Percentiles rank a stretch among this genome's conserved stretches.
Evolutionary conservation across 2,888 invertebrate genomes (phyloP).

Genomic region (Hesperia comma): DNA sequence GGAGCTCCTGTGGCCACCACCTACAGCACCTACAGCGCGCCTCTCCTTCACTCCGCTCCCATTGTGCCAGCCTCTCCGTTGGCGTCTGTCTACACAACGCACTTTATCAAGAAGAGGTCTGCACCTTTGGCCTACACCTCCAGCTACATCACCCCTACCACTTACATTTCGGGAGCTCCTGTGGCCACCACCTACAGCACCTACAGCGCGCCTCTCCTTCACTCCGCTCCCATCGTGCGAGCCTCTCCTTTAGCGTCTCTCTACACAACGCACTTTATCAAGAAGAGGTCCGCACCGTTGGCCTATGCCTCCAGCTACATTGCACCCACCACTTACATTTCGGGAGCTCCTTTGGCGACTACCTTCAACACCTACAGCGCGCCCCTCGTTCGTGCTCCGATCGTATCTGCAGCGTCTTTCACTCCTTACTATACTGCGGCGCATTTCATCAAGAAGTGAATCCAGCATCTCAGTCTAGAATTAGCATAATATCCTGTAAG

Average conservation of each 20-base stretch:
- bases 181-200: slow-evolving; percentile 40
- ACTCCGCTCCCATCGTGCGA: slow-evolving; percentile 46
- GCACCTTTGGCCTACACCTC: slow-evolving; percentile 53
- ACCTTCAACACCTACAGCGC: too few species aligned
- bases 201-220: slow-evolving; percentile 43
- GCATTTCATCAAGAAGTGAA: slow-evolving; percentile 61
- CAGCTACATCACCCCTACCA: slow-evolving; percentile 53
- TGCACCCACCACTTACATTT: too few species aligned
- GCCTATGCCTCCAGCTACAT: too few species aligned
- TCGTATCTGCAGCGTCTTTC: slow-evolving; percentile 42
- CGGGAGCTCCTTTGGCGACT: too few species aligned
- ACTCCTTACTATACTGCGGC: slow-evolving; percentile 52
- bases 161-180: slow-evolving; percentile 52
- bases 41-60: slow-evolving; percentile 42
- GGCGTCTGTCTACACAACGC: slow-evolving; percentile 54
- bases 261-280: too few species aligned
- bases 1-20: slow-evolving; percentile 47
- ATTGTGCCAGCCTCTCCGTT: slow-evolving; percentile 52
- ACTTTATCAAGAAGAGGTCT: slow-evolving; percentile 62
- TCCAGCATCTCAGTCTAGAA: too few species aligned
- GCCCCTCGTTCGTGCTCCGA: too few species aligned
- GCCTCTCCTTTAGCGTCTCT: too few species aligned
- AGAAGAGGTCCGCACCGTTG: too few species aligned
- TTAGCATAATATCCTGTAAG: slow-evolving; percentile 1
- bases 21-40: slow-evolving; percentile 40